phyloP scores from a whole-genome alignment of 2,113 vertebrate species.

The Chunga burmeisteri region DNA sequence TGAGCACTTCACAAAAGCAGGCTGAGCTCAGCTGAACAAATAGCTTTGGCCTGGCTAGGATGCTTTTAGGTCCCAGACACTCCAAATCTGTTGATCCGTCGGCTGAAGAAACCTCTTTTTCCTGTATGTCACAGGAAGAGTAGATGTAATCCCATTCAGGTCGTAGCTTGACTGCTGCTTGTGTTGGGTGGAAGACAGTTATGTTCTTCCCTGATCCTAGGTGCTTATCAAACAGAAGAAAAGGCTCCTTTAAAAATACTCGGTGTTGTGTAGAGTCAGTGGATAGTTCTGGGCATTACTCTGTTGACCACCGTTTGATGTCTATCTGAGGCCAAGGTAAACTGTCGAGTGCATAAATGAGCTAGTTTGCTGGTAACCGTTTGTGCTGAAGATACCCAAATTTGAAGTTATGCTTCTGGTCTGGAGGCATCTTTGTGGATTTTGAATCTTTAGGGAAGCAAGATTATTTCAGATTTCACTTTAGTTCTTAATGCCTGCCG shows the following conservation, averaged over 20 bases:
- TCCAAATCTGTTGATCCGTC: neutral
- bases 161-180: neutral
- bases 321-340: neutral
- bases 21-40: neutral
- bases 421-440: neutral
- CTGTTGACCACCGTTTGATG: neutral
- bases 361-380: neutral
- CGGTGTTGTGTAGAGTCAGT: neutral
- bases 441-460: neutral
- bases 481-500: neutral
- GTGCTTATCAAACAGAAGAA: neutral
- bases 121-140: neutral
- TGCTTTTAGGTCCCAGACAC: neutral
- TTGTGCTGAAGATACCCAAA: neutral
- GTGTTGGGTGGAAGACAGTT: neutral
- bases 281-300: neutral
- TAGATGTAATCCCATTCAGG: neutral
- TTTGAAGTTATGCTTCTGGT: neutral
- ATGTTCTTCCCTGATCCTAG: neutral
- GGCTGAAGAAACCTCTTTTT: neutral
- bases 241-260: neutral
- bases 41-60: neutral
- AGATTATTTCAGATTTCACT: neutral
- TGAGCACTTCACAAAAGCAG: neutral
- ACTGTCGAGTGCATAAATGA: neutral